Evolutionary conservation across 2,113 vertebrate genomes (phyloP).

Genomic region (Neogobius melanostomus): DNA sequence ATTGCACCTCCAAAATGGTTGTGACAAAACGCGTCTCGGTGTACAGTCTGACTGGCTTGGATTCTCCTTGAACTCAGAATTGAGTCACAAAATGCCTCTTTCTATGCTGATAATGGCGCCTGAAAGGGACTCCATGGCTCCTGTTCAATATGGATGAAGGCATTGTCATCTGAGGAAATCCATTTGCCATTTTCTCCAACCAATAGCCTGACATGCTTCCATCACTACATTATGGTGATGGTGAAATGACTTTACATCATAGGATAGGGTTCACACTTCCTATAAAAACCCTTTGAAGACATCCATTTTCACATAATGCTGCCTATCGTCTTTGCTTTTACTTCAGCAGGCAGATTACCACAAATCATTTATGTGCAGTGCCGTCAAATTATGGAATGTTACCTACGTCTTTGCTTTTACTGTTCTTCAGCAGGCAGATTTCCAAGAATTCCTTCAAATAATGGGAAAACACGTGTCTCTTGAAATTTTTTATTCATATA

Average conservation of each 20-base stretch:
- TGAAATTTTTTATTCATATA: too few relatives aligned
- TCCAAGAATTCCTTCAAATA: too few relatives aligned
- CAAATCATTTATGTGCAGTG: too few relatives aligned
- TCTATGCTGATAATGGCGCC: not conserved
- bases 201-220: not conserved
- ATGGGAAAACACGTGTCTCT: too few relatives aligned
- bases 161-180: not conserved
- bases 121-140: not conserved
- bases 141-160: constrained; percentile 1
- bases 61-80: constrained; percentile 6
- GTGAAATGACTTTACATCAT: not conserved
- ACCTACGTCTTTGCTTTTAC: too few relatives aligned
- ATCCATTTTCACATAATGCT: not conserved
- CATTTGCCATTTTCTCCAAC: not conserved
- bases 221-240: not conserved
- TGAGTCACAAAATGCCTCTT: not conserved
- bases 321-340: not conserved
- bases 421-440: too few relatives aligned
- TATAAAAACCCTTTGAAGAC: not conserved
- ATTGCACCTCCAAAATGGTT: too few relatives aligned
- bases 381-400: too few relatives aligned
- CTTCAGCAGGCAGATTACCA: too few relatives aligned
- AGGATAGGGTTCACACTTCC: not conserved
- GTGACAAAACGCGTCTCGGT: not conserved
- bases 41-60: not conserved